Evolutionary conservation across 1,140 invertebrate species (phyloP).

Genomic region (Anoplolepis gracilipes): DNA sequence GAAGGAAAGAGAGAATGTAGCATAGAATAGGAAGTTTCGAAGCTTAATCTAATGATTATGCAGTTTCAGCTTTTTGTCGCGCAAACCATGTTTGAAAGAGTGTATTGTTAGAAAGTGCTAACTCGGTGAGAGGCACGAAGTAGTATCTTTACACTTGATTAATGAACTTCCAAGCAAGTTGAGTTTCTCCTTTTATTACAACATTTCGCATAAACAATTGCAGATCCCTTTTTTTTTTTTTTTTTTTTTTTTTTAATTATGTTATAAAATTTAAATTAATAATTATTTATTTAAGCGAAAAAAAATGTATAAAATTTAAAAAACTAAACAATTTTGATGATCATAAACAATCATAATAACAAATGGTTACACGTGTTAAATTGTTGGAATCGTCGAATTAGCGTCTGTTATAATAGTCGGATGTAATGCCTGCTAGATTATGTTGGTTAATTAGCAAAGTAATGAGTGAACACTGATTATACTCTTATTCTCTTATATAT

Average conservation of each 20-base stretch:
- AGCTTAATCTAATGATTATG: constrained; percentile 34
- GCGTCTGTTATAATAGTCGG: background rate
- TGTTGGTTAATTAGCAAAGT: constrained; percentile 45
- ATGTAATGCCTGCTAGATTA: background rate
- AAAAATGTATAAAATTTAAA: background rate
- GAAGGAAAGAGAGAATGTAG: background rate
- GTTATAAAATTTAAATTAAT: background rate
- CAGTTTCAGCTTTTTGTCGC: constrained; percentile 41
- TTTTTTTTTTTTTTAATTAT: background rate
- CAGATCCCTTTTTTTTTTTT: too few species aligned
- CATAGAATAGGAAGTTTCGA: constrained; percentile 26
- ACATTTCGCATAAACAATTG: background rate
- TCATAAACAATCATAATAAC: too few species aligned
- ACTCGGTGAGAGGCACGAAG: constrained; percentile 35
- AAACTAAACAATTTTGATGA: background rate
- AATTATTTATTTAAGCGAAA: background rate
- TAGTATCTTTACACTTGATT: constrained; percentile 13
- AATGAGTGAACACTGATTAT: constrained; percentile 46
- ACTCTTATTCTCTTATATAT: constrained; percentile 36
- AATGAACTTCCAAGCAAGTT: background rate
- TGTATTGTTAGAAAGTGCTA: constrained; percentile 46
- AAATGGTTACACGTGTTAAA: background rate
- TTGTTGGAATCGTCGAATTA: background rate
- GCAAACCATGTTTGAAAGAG: constrained; percentile 12
- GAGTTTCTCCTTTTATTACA: constrained; percentile 23